Evolutionary conservation across 2,888 invertebrate species (phyloP), one percentile per base, ranked within the genome.

Genomic region (Athalia rosae): DNA sequence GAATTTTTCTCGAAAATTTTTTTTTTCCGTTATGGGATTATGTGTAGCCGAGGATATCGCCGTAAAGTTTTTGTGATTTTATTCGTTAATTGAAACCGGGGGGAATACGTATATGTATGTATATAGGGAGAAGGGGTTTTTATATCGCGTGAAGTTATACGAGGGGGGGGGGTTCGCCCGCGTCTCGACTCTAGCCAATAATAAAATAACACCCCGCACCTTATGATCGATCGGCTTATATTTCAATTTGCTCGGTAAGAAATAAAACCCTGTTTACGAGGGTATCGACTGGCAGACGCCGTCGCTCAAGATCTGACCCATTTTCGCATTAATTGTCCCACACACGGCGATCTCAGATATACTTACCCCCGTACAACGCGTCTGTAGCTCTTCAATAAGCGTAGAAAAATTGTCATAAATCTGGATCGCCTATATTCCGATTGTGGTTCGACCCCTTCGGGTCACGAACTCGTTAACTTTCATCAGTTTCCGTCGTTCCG

Each of bases 241-340:
- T 84, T 84, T 84, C 84, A 84, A 84, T 84, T 84, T 84, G 84
- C 82, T 82, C 84, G 79, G 80, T 79, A 82, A 77, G 81, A 82
- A 83, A 84, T 84, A 84, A 84, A 84, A 84, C 82, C 81, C 78
- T 79, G 80, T 84, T 84, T 84, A 84, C 83, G 84, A 28, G 82
- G 80, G 78, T 81, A 81, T 82, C 79, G 78, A 79, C 62, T 71
- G 56, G 71, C 71, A 71, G 71, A 71, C 71, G 43, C 58, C 71
- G 58, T 15, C 11, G 71, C 45, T 71, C 15, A 45, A 71, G 58
- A 58, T 71, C 13, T 58, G 71, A 71, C 71, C 71, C 58, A 71
- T 71, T 58, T 71, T 56, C 71, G 58, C 71, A n/a, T 41, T 71
- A 71, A 71, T 71, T 71, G 71, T 71, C 43, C 11, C 13, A 13